phyloP scores from a whole-genome alignment of 2,113 vertebrate species.

The Charina bottae region DNA sequence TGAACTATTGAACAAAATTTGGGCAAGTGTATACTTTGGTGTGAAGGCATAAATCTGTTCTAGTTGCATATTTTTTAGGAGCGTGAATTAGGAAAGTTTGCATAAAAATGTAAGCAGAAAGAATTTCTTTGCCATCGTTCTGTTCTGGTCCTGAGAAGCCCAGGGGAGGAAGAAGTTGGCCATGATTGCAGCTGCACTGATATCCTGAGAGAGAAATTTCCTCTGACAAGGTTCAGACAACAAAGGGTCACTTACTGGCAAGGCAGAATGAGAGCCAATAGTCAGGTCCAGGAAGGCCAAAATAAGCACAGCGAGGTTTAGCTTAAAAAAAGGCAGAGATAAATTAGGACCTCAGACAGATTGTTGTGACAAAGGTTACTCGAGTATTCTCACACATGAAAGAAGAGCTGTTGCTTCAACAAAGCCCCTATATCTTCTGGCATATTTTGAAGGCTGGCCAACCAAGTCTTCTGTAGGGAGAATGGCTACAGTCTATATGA shows the following conservation, averaged over 20 bases:
- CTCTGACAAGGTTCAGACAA: no score
- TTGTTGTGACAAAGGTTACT: neutral
- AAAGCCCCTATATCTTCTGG: neutral
- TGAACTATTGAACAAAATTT: neutral
- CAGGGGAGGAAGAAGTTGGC: neutral
- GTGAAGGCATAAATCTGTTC: neutral
- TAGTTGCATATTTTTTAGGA: neutral
- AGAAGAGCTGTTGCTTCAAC: neutral
- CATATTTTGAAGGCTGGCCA: neutral
- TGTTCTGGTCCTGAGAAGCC: neutral
- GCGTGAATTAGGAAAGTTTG: neutral
- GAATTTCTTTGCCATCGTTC: neutral
- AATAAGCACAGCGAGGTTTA: neutral
- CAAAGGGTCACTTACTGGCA: no score
- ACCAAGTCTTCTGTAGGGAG: neutral
- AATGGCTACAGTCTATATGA: neutral
- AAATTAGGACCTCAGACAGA: neutral
- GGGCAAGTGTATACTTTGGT: neutral
- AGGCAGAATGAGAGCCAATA: no score
- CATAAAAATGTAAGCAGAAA: neutral
- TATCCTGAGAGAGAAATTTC: no score
- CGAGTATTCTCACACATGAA: neutral
- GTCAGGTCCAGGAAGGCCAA: neutral
- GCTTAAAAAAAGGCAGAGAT: neutral
- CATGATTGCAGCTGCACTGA: neutral